Conservation (phyloP, 2,797 vertebrate genomes). For the Okamejei kenojei region DNA sequence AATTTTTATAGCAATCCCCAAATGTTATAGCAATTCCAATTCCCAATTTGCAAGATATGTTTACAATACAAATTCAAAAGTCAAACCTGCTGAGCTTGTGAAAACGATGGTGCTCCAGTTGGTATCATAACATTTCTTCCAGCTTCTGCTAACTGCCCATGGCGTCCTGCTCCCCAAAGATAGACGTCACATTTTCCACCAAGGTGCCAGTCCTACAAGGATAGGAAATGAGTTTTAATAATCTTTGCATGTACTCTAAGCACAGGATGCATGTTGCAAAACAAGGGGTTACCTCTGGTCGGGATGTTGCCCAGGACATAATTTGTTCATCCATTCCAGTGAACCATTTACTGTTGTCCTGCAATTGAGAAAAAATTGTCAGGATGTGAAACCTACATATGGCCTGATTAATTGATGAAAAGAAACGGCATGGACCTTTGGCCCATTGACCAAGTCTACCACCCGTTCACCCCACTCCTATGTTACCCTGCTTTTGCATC, state of each 20-base stretch:
- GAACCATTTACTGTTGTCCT: conserved; percentile 96
- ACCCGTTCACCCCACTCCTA: no score
- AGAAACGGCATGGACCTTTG: no score
- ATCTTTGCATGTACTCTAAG: neutral
- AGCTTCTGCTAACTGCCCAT: conserved; percentile 89
- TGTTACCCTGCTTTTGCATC: no score
- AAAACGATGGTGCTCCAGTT: conserved; percentile 78
- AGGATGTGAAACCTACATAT: neutral
- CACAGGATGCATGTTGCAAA: neutral
- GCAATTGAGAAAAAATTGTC: conserved; percentile 38
- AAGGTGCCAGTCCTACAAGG: conserved; percentile 86
- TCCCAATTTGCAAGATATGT: neutral
- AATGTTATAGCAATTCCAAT: neutral
- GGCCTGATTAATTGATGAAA: neutral
- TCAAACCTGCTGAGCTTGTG: conserved; percentile 83
- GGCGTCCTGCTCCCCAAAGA: conserved; percentile 89
- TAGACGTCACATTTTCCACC: conserved; percentile 91
- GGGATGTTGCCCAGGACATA: conserved; percentile 95
- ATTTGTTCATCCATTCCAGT: conserved; percentile 91
- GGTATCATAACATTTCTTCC: conserved; percentile 90
- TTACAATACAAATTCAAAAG: neutral
- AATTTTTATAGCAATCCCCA: neutral
- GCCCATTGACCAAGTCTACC: neutral
- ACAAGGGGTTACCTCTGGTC: conserved; percentile 74
- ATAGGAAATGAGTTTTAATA: neutral